Evolutionary conservation across 2,888 invertebrate genomes (phyloP).

Genomic region (Caenorhabditis sinica): DNA sequence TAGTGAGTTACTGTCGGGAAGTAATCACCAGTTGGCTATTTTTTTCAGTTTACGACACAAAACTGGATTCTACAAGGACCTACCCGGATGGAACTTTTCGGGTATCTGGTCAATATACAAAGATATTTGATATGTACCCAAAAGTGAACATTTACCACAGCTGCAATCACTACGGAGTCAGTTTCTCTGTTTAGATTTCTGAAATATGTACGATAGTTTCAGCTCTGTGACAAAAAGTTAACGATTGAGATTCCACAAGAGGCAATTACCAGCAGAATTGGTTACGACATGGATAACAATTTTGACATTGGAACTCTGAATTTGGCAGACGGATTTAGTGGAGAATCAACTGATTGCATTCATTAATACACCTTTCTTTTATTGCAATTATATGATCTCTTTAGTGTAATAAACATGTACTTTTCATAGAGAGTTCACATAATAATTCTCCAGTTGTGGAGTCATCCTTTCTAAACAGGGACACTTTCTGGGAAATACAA

Average conservation of each 20-base stretch:
- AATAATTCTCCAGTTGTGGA: background rate
- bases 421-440: background rate
- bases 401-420: conserved; percentile 16
- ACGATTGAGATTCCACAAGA: conserved; percentile 43
- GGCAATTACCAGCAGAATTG: background rate
- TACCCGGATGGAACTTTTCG: conserved; percentile 54
- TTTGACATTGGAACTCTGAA: conserved; percentile 61
- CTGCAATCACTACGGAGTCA: conserved; percentile 56
- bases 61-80: conserved; percentile 44
- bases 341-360: conserved; percentile 57
- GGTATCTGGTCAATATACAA: conserved; percentile 55
- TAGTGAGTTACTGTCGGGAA: conserved; percentile 7
- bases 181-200: background rate
- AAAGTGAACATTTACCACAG: conserved; percentile 65
- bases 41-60: conserved; percentile 55
- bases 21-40: background rate
- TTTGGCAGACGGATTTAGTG: conserved; percentile 50
- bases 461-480: background rate
- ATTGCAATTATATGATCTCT: conserved; percentile 29
- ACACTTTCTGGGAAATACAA: background rate
- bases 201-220: conserved; percentile 7
- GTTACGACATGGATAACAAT: conserved; percentile 9
- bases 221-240: conserved; percentile 56
- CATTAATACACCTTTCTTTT: conserved; percentile 23
- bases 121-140: conserved; percentile 57